These are phyloP conservation scores for Cichladusa arquata DNA, from an alignment of 2,113 vertebrate species.

Conservation along the genomic window DNA sequence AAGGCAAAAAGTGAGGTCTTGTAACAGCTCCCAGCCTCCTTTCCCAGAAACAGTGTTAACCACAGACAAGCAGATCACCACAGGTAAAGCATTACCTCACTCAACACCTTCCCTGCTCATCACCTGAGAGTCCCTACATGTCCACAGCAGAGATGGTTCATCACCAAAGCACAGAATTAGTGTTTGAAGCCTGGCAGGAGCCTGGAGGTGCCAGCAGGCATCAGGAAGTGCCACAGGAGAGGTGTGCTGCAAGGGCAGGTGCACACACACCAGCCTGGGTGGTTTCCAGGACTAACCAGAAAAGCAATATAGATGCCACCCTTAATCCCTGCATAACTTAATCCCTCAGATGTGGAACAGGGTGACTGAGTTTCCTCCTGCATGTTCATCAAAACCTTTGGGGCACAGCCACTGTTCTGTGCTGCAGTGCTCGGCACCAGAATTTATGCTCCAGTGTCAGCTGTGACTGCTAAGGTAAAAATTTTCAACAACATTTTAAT, in stretches of 20 bases:
- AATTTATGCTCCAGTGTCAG: neutral
- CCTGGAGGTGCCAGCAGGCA: neutral
- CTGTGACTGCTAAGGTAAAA: neutral
- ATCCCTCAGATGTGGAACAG: neutral
- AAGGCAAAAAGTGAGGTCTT: neutral
- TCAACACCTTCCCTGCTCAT: neutral
- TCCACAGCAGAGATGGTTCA: neutral
- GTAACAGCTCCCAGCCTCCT: neutral
- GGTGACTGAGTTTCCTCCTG: neutral
- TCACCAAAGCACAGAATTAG: neutral
- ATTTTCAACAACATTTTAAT: neutral
- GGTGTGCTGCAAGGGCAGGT: accelerated
- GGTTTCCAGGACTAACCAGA: neutral
- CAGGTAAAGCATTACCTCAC: neutral
- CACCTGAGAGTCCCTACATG: accelerated
- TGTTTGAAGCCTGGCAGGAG: neutral
- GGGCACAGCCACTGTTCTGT: accelerated
- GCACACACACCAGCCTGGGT: neutral
- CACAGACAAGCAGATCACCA: neutral
- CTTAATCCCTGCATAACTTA: neutral
- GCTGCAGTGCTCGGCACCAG: neutral
- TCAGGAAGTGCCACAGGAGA: accelerated
- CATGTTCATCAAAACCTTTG: accelerated
- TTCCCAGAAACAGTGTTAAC: neutral
- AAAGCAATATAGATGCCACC: neutral